Evolutionary conservation across 2,797 vertebrate genomes (phyloP), one percentile per base, ranked within the genome.

Genomic region (Sparidentex hasta): DNA sequence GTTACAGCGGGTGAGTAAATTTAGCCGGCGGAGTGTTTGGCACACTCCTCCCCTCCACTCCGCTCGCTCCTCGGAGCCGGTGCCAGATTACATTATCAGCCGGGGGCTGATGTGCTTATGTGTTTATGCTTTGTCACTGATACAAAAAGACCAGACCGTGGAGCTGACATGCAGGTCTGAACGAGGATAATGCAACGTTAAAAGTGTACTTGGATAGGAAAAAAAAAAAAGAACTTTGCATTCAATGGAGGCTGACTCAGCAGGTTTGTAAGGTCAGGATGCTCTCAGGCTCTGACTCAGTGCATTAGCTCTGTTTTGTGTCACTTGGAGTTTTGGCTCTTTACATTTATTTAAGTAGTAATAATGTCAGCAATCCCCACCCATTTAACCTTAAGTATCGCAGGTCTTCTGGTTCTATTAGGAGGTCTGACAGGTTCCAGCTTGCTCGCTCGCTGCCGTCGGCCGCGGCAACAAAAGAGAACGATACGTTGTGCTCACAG

Each of bases 81-180:
- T 90, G 91, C 88, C 87, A 87, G 82, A 87, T 90, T 88, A 79
- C 76, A 82, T 92, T 88, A 91, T 86, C 84, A 64, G 88, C 80
- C 71, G 18, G 73, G 59, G 70, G 81, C 74, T 78, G 87, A 90
- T 86, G 78, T 89, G 87, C 89, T 88, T 85, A 86, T 74, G 89
- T 81, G 88, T 87, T 88, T 78, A 71, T 80, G 82, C 86, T 82
- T 70, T 82, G 85, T 88, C 88, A 87, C 54, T 52, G 80, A 87
- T 81, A 85, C 66, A 87, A 81, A 81, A 76, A 72, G 69, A 86
- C 58, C 76, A 59, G 70, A 77, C 74, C 56, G 76, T 21, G 41
- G 71, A 27, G 17, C 50, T 1, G 33, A 52, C 63, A 14, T 33
- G 48, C 64, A 68, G 78, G 65, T 83, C 57, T 84, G 62, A 82